Evolutionary conservation across 2,797 vertebrate genomes (phyloP), one percentile per base, ranked within the genome.

Genomic region (Megalops cyprinoides): DNA sequence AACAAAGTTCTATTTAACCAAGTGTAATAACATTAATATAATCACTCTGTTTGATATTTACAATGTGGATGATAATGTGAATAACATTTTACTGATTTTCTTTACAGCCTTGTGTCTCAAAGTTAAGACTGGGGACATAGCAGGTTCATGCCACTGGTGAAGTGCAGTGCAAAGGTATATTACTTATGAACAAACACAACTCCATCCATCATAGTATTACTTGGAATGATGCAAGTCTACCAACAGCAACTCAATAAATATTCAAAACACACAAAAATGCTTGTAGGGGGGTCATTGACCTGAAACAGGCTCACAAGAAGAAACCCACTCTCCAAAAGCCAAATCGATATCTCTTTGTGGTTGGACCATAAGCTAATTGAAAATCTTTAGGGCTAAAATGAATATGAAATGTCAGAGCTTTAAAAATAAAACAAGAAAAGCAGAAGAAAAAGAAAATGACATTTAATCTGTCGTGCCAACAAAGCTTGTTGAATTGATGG

Each of bases 341-440:
- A 79, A 90, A 87, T 90, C 90, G 86, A 93, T 89, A 88, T 42
- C 65, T 84, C 85, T 88, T 83, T 86, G 82, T 85, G 84, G 82
- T 86, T 82, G 82, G 89, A 88, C 85, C 87, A 88, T 79, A 67
- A 88, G 85, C 82, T 92, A 89, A 93, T 90, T 88, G 86, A 92
- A 92, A 90, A 92, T 92, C 89, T 81, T 87, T 92, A 81, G 83
- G 85, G 76, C 73, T 81, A 82, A 92, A 93, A 93, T 89, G 85
- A 92, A 87, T 88, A 87, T 86, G 82, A 94, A 93, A 93, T 93
- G 92, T 92, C 92, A 94, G 55, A 69, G 62, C 84, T 86, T 28
- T 84, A 86, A 88, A 88, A 89, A 90, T 84, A 46, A 71, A 80
- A 42, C 3, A 74, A 76, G 39, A 42, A 89, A 85, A 89, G 18